Evolutionary conservation across 2,113 vertebrate genomes (phyloP).

Genomic region (Cyprinus carpio): DNA sequence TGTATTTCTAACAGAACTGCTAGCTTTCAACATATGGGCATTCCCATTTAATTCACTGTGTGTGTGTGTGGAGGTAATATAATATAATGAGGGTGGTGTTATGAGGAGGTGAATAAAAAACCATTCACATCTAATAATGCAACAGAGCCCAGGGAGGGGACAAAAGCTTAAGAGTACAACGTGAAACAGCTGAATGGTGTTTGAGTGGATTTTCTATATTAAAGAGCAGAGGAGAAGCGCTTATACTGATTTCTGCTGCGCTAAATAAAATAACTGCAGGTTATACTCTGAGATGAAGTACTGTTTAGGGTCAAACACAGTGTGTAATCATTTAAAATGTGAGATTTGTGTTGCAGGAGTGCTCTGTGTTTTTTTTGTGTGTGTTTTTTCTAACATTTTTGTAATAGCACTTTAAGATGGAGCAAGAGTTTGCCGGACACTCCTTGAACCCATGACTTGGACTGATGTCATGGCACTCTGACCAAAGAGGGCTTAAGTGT

Average conservation of each 20-base stretch:
- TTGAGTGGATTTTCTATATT: conserved; percentile 39
- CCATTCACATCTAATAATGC: conserved; percentile 28
- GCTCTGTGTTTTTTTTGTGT: not conserved
- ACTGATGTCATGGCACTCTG: not conserved
- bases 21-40: not conserved
- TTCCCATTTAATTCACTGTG: conserved; percentile 12
- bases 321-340: not conserved
- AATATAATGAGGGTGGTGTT: conserved; percentile 10
- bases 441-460: conserved; percentile 25
- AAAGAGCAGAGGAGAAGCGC: conserved; percentile 9
- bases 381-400: not conserved
- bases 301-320: conserved; percentile 20
- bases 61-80: too few species aligned
- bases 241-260: not conserved
- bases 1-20: not conserved
- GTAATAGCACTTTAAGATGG: not conserved
- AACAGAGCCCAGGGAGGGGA: not conserved
- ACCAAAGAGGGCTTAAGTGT: conserved; percentile 32
- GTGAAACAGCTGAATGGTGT: conserved; percentile 41
- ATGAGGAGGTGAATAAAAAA: conserved; percentile 24
- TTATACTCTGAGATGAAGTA: conserved; percentile 21
- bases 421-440: not conserved
- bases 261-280: conserved; percentile 18
- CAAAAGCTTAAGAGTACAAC: conserved; percentile 9
- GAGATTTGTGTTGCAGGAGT: not conserved